phyloP scores from a whole-genome alignment of 2,797 vertebrate genomes.

The Eulemur mongoz region DNA sequence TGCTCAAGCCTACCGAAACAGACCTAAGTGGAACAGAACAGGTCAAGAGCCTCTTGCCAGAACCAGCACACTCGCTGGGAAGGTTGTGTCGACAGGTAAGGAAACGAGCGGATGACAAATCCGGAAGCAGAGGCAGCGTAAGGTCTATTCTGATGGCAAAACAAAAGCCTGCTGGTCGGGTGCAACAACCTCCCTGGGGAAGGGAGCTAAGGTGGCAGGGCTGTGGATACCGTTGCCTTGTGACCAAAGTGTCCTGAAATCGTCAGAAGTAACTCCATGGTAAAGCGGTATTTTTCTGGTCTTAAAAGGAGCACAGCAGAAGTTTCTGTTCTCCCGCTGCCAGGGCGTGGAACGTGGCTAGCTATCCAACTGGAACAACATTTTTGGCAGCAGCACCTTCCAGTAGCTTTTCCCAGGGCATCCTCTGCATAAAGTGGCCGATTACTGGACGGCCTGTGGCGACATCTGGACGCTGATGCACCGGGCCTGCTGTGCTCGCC shows the following conservation, averaged over 20 bases:
- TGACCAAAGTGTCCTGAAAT: neutral
- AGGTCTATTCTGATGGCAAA: neutral
- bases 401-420: neutral
- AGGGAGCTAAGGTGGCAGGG: neutral
- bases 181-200: neutral
- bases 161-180: neutral
- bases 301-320: slow-evolving; percentile 6
- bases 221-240: neutral
- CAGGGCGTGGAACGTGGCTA: neutral
- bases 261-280: neutral
- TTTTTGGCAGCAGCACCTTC: slow-evolving; percentile 20
- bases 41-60: slow-evolving; percentile 37
- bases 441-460: neutral
- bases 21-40: neutral
- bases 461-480: neutral
- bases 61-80: neutral
- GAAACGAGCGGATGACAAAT: neutral
- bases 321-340: neutral
- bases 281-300: neutral
- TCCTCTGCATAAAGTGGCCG: neutral
- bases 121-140: neutral
- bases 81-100: neutral
- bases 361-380: slow-evolving; percentile 22
- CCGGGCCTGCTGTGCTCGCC: neutral
- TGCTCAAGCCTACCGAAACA: neutral